A percentile compares a stretch with the other conserved stretches of the same genome.
Conservation (phyloP, 2,113 vertebrate species). For the Amphilophus citrinellus region DNA sequence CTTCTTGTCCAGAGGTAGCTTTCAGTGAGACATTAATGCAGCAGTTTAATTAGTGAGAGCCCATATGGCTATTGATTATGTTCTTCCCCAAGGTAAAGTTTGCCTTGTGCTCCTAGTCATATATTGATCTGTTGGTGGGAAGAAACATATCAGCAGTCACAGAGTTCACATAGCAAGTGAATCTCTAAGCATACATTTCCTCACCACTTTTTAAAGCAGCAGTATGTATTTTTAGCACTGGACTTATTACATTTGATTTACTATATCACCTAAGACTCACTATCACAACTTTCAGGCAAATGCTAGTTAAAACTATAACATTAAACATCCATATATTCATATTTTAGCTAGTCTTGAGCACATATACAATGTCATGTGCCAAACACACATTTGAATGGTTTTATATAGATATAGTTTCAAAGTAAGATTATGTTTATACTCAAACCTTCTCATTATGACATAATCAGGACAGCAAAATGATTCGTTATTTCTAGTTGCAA, state of each 20-base stretch:
- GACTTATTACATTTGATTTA: too few relatives aligned
- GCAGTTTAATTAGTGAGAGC: constrained; percentile 79
- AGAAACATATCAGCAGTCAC: constrained; percentile 61
- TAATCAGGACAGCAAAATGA: too few relatives aligned
- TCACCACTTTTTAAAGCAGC: neutral
- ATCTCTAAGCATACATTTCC: constrained; percentile 10
- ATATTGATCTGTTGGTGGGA: constrained; percentile 73
- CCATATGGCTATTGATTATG: constrained; percentile 79
- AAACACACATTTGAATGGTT: neutral
- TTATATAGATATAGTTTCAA: neutral
- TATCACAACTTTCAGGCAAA: too few relatives aligned
- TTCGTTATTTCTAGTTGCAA: too few relatives aligned
- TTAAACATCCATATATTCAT: too few relatives aligned
- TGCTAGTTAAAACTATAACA: too few relatives aligned
- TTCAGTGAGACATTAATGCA: constrained; percentile 75
- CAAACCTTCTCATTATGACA: neutral
- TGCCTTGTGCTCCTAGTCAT: constrained; percentile 79
- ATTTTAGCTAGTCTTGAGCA: too few relatives aligned
- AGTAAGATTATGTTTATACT: neutral
- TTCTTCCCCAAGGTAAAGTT: constrained; percentile 79
- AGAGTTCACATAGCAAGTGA: constrained; percentile 70
- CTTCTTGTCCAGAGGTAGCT: constrained; percentile 53
- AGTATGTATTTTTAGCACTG: neutral
- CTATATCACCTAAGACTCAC: too few relatives aligned
- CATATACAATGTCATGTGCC: too few relatives aligned